A percentile compares a stretch with the other conserved stretches of the same genome.
Evolutionary conservation across 2,113 vertebrate species (phyloP).

Genomic region (Butorides virescens): DNA sequence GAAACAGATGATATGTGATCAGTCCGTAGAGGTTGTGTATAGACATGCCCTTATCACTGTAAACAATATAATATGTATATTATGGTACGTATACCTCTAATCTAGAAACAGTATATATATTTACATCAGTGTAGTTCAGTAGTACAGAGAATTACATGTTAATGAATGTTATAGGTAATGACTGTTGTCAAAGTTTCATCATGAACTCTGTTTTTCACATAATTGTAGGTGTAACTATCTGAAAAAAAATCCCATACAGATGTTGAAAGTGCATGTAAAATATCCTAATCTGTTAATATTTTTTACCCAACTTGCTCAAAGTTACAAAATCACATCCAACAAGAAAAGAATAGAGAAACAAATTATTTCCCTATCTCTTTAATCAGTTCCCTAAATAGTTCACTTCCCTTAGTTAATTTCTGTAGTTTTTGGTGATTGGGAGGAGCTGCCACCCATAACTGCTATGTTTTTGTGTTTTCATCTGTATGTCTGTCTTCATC

Average conservation of each 20-base stretch:
- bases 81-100: background rate
- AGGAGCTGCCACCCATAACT: background rate
- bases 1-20: background rate
- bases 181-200: background rate
- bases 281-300: background rate
- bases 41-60: background rate
- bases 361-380: background rate
- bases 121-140: background rate
- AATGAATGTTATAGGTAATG: background rate
- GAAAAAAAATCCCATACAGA: background rate
- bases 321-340: background rate
- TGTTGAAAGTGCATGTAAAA: background rate
- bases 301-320: background rate
- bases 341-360: background rate
- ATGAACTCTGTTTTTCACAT: background rate
- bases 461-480: background rate
- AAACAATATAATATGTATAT: background rate
- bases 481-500: background rate
- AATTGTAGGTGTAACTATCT: background rate
- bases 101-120: background rate
- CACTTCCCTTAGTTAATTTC: background rate
- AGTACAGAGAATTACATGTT: background rate
- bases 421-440: background rate
- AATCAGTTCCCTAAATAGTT: background rate
- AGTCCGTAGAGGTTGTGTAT: background rate